Percentiles rank a stretch among this genome's conserved stretches.
Evolutionary conservation across 1,140 invertebrate species (phyloP).

Genomic region (Heterodera carotae): DNA sequence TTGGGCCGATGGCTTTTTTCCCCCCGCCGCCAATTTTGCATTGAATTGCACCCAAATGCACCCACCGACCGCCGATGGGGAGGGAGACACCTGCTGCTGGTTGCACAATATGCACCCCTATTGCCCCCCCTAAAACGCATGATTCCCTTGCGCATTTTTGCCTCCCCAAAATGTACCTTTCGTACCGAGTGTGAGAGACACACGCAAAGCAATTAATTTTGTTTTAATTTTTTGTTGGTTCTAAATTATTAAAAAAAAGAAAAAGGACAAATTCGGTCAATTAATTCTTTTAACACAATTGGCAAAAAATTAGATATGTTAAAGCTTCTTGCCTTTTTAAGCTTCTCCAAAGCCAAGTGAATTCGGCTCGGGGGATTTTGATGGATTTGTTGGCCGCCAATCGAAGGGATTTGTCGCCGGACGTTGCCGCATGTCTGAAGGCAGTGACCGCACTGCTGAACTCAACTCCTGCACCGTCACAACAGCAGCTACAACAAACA

Average conservation of each 20-base stretch:
- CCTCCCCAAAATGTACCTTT: too few relatives aligned
- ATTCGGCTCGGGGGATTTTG: conserved; percentile 29
- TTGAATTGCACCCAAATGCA: too few relatives aligned
- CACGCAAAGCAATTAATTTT: background rate
- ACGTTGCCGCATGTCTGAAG: conserved; percentile 29
- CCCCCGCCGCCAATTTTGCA: too few relatives aligned
- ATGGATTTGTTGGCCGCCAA: conserved; percentile 31
- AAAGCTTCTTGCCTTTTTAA: conserved; percentile 6
- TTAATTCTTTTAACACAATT: background rate
- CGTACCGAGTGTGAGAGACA: too few relatives aligned
- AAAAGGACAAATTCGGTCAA: too few relatives aligned
- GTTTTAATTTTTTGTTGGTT: background rate
- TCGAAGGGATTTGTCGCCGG: conserved; percentile 15
- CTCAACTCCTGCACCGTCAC: conserved; percentile 8
- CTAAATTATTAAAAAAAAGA: conserved; percentile 5
- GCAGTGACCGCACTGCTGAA: conserved; percentile 26
- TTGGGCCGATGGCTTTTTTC: too few relatives aligned
- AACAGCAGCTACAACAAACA: background rate
- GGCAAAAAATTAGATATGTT: too few relatives aligned
- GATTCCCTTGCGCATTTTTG: too few relatives aligned
- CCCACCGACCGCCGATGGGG: too few relatives aligned
- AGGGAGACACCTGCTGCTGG: too few relatives aligned
- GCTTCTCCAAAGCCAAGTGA: conserved; percentile 33
- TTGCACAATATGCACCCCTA: too few relatives aligned
- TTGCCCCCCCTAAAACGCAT: too few relatives aligned